Percentiles rank a stretch among this genome's conserved stretches.
Evolutionary conservation across 2,888 invertebrate genomes (phyloP).

Genomic region (Clistopyga incitator): DNA sequence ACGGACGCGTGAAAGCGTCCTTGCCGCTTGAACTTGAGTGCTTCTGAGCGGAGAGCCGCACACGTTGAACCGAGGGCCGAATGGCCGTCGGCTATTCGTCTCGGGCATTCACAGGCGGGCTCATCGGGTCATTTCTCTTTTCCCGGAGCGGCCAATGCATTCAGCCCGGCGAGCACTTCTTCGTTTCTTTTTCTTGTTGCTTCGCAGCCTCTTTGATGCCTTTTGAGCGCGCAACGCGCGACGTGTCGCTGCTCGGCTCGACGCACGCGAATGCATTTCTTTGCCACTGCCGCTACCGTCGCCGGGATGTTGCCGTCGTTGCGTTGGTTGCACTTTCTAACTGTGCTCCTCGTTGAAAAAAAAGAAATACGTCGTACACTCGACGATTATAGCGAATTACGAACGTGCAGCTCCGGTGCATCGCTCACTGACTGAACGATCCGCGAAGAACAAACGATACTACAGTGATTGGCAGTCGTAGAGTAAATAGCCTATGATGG

Average conservation of each 20-base stretch:
- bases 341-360: conserved; percentile 26
- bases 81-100: conserved; percentile 35
- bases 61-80: conserved; percentile 59
- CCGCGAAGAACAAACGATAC: not conserved
- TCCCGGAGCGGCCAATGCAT: conserved; percentile 44
- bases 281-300: conserved; percentile 5
- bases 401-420: conserved; percentile 4
- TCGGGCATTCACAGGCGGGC: conserved; percentile 24
- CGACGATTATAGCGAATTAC: conserved; percentile 17
- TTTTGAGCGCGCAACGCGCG: not conserved
- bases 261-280: conserved; percentile 2
- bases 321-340: conserved; percentile 72
- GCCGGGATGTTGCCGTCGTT: conserved; percentile 32
- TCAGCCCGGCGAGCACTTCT: conserved; percentile 12
- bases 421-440: not conserved
- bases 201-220: not conserved
- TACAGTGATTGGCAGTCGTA: not conserved
- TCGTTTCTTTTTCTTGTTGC: conserved; percentile 6
- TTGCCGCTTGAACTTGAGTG: conserved; percentile 81
- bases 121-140: conserved; percentile 45
- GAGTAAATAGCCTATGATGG: not conserved
- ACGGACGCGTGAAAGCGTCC: conserved; percentile 79
- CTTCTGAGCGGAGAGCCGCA: conserved; percentile 56
- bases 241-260: conserved; percentile 1
- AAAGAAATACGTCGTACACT: conserved; percentile 5